These are phyloP conservation scores for Diorhabda carinulata DNA, from an alignment of 1,140 invertebrate genomes.

Conservation along the genomic window DNA sequence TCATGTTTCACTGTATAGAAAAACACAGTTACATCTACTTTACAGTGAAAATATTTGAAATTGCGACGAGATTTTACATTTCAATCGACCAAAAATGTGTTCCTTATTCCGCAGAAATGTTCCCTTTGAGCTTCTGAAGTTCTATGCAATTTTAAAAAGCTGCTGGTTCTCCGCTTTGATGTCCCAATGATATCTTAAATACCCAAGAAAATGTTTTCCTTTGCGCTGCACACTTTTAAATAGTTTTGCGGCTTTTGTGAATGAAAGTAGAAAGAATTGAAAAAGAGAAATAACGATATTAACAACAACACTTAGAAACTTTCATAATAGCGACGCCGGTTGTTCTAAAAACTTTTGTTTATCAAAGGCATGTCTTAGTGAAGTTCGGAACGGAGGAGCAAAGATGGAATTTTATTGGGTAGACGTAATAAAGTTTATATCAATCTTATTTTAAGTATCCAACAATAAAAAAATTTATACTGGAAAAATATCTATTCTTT, in stretches of 20 bases:
- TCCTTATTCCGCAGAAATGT: background rate
- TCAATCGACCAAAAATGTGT: background rate
- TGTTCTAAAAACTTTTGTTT: too few relatives aligned
- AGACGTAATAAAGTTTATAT: too few relatives aligned
- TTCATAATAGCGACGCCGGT: background rate
- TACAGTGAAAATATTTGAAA: too few relatives aligned
- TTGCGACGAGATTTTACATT: background rate
- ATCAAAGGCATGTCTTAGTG: too few relatives aligned
- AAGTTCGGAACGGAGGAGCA: too few relatives aligned
- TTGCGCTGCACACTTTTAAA: background rate
- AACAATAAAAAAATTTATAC: too few relatives aligned
- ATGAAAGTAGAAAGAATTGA: background rate
- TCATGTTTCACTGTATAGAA: too few relatives aligned
- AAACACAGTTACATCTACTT: too few relatives aligned
- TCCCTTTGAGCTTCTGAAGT: constrained; percentile 5
- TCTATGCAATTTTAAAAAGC: constrained; percentile 8
- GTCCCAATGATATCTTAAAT: constrained; percentile 20
- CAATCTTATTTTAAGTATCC: too few relatives aligned
- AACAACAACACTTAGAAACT: background rate
- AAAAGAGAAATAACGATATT: background rate
- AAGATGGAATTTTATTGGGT: too few relatives aligned
- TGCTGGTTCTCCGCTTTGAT: constrained; percentile 18
- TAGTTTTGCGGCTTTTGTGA: background rate
- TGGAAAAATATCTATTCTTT: too few relatives aligned
- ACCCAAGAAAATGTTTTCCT: constrained; percentile 20